Evolutionary conservation across 2,888 invertebrate genomes (phyloP).

Genomic region (Poecilobothrus nobilitatus): DNA sequence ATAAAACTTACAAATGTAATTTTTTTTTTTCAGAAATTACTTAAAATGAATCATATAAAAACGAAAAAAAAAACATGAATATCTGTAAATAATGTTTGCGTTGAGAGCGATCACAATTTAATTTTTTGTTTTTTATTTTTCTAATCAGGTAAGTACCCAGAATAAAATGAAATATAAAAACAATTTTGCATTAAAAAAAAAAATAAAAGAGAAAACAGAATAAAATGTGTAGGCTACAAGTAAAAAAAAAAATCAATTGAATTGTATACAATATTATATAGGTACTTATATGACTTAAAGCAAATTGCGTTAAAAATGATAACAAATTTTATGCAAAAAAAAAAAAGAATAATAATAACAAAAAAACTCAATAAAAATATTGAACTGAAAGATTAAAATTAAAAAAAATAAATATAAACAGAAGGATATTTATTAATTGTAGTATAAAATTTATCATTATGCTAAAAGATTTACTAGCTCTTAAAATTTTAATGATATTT

Average conservation of each 20-base stretch:
- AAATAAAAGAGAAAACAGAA: background rate
- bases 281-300: background rate
- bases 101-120: slow-evolving; percentile 1
- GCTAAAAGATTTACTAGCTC: too few relatives aligned
- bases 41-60: background rate
- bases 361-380: background rate
- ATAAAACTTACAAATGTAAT: too few relatives aligned
- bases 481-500: too few relatives aligned
- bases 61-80: background rate
- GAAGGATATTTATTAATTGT: slow-evolving; percentile 2
- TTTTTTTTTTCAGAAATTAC: background rate
- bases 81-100: background rate
- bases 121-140: background rate
- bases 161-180: too few relatives aligned
- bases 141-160: background rate
- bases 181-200: too few relatives aligned
- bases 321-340: background rate
- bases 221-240: background rate
- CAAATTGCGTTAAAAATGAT: background rate
- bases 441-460: background rate
- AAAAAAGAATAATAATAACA: background rate
- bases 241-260: background rate
- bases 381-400: background rate
- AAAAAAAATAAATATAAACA: background rate
- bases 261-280: too few relatives aligned